These are phyloP conservation scores for Pygoscelis adeliae DNA, from an alignment of 2,113 vertebrate genomes.

Conservation along the genomic window DNA sequence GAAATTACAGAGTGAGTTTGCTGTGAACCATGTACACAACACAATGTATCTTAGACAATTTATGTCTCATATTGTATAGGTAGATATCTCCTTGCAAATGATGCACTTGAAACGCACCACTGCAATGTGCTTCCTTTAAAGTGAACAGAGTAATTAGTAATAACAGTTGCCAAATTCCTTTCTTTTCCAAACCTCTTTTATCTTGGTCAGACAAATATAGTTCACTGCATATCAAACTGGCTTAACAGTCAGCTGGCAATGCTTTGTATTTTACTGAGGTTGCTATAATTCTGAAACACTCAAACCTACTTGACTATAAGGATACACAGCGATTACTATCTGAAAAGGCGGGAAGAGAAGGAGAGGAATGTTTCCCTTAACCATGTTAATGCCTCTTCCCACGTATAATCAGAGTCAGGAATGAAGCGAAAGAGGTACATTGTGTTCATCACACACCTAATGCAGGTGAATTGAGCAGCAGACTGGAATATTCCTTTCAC, in stretches of 20 bases:
- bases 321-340: not conserved
- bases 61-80: not conserved
- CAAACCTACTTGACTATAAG: not conserved
- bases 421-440: not conserved
- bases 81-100: not conserved
- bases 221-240: not conserved
- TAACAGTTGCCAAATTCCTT: not conserved
- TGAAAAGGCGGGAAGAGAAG: not conserved
- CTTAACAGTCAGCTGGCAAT: not conserved
- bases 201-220: not conserved
- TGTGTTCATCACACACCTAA: not conserved
- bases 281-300: not conserved
- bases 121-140: not conserved
- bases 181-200: not conserved
- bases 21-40: not conserved
- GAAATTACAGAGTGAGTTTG: slow-evolving; percentile 33
- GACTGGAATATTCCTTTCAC: not conserved
- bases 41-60: not conserved
- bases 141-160: not conserved
- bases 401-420: not conserved
- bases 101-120: not conserved
- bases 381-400: not conserved
- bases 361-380: slow-evolving; percentile 8
- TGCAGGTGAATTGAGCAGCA: not conserved
- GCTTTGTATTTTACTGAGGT: not conserved